Percentiles rank a stretch among this genome's conserved stretches.
Conservation (phyloP, 2,888 invertebrate genomes). For the Rhopalosiphum nymphaeae region DNA sequence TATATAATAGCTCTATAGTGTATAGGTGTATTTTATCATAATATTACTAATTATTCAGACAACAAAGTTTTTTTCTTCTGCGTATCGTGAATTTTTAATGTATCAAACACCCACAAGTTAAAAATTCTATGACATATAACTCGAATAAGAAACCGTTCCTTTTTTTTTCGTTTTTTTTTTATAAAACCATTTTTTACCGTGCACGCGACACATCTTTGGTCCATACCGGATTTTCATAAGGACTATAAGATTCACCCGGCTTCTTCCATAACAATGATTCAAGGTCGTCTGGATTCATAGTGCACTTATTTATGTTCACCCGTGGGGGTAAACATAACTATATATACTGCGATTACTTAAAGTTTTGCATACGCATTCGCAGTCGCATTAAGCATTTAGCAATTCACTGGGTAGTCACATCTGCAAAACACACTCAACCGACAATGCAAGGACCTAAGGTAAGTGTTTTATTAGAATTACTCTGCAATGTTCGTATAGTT, state of each 20-base stretch:
- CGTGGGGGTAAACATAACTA: constrained; percentile 42
- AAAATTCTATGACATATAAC: not conserved
- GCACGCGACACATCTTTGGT: constrained; percentile 2
- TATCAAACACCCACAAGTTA: not conserved
- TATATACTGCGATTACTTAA: constrained; percentile 29
- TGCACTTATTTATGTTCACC: not conserved
- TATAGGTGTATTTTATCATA: not conserved
- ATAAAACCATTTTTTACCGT: not conserved
- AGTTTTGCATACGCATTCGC: not conserved
- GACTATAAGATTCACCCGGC: constrained; percentile 29
- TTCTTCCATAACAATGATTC: not conserved
- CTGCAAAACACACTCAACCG: not conserved
- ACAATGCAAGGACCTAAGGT: constrained; percentile 40
- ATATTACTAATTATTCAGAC: not conserved
- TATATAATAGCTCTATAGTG: too few relatives aligned
- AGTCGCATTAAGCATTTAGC: not conserved
- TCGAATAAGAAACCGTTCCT: not conserved
- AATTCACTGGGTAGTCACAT: not conserved
- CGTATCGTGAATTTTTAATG: not conserved
- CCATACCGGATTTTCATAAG: not conserved
- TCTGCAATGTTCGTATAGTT: too few relatives aligned
- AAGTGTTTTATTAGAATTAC: not conserved
- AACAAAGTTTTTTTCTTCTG: not conserved
- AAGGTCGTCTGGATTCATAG: constrained; percentile 37
- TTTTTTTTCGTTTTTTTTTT: not conserved